phyloP scores from a whole-genome alignment of 2,113 vertebrate genomes.

The Epinephelus lanceolatus region DNA sequence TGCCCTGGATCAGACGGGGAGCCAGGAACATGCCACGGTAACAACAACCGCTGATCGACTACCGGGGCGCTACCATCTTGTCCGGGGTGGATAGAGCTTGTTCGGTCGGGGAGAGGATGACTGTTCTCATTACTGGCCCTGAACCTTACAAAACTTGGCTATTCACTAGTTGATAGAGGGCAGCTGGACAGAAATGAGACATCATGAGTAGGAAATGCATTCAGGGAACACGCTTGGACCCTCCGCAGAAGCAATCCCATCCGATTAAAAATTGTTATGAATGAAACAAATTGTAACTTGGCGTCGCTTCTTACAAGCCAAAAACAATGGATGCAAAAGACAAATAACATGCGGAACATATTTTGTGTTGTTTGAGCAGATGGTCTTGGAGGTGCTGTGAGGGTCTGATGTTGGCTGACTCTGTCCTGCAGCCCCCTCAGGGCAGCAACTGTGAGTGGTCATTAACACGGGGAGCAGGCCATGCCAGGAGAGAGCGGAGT shows the following conservation, averaged over 20 bases:
- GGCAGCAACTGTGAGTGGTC: conserved; percentile 69
- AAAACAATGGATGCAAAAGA: conserved; percentile 54
- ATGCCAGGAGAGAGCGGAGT: conserved; percentile 64
- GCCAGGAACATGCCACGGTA: conserved; percentile 80
- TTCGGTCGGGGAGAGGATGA: conserved; percentile 60
- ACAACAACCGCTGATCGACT: conserved; percentile 78
- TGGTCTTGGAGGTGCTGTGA: conserved; percentile 61
- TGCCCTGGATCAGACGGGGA: conserved; percentile 67
- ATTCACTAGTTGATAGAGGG: conserved; percentile 35
- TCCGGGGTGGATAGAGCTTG: conserved; percentile 67
- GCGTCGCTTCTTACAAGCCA: conserved; percentile 13
- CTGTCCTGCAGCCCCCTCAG: conserved; percentile 60
- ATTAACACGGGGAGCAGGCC: conserved; percentile 69
- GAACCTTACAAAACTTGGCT: conserved; percentile 50
- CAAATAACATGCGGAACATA: conserved; percentile 46
- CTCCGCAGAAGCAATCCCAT: conserved; percentile 11
- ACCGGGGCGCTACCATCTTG: conserved; percentile 77
- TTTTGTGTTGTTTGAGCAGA: conserved; percentile 61
- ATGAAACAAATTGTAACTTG: conserved; percentile 50
- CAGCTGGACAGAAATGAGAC: conserved; percentile 57
- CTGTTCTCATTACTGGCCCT: conserved; percentile 62
- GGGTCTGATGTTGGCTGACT: conserved; percentile 69
- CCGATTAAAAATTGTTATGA: conserved; percentile 39
- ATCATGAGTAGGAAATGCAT: conserved; percentile 30
- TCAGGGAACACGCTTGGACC: conserved; percentile 16